Percentiles rank a stretch among this genome's conserved stretches.
Conservation (phyloP, 2,797 vertebrate genomes). For the Acomys russatus region DNA sequence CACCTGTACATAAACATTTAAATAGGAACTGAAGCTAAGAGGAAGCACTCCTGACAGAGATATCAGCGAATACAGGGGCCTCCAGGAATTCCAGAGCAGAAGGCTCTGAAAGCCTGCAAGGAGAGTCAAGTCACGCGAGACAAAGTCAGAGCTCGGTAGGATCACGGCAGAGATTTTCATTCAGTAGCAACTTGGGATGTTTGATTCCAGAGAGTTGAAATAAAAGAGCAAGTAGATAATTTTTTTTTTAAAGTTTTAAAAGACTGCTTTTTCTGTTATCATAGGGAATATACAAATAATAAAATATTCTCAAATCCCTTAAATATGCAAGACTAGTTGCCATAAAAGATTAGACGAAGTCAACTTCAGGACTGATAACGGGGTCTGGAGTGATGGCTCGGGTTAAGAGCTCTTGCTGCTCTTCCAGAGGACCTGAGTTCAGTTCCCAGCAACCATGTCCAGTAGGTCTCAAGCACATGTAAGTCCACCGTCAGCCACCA, state of each 20-base stretch:
- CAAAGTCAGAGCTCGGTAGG: neutral
- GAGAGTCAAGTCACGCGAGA: neutral
- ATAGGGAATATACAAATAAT: constrained; percentile 27
- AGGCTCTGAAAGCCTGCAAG: neutral
- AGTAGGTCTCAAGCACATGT: neutral
- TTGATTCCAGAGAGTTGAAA: constrained; percentile 40
- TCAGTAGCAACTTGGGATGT: neutral
- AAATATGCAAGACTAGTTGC: neutral
- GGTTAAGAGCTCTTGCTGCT: neutral
- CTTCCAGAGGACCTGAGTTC: neutral
- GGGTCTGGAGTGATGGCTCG: neutral
- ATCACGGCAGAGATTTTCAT: neutral
- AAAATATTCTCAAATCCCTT: neutral
- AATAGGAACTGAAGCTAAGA: neutral
- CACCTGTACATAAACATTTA: neutral
- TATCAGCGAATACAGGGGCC: neutral
- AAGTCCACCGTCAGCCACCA: neutral
- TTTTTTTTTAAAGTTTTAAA: constrained; percentile 11
- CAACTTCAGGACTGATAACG: constrained; percentile 6
- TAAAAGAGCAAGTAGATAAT: constrained; percentile 24
- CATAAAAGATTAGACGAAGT: constrained; percentile 46
- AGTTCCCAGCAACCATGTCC: neutral
- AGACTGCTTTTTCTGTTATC: constrained; percentile 2
- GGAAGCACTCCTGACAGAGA: neutral
- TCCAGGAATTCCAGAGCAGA: neutral